Evolutionary conservation across 2,888 invertebrate species (phyloP).

Genomic region (Eristalis intricaria): DNA sequence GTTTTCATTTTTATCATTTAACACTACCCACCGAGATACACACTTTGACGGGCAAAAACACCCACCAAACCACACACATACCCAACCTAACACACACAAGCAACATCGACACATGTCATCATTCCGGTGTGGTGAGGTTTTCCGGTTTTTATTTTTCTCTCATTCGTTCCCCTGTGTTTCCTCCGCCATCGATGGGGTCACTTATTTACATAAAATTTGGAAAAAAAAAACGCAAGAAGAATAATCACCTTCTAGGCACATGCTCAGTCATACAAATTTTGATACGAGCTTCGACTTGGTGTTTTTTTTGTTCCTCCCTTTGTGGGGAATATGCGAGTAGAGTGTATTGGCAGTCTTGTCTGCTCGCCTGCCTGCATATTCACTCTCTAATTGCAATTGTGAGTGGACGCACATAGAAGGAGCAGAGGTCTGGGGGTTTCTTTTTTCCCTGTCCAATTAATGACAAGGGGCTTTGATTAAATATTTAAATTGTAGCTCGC

Average conservation of each 20-base stretch:
- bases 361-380: slow-evolving; percentile 48
- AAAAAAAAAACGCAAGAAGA: slow-evolving; percentile 23
- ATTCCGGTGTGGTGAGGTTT: slow-evolving; percentile 8
- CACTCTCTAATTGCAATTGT: slow-evolving; percentile 57
- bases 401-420: slow-evolving; percentile 9
- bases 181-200: neutral
- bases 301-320: neutral
- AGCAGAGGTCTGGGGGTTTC: slow-evolving; percentile 7
- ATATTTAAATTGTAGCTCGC: slow-evolving; percentile 57
- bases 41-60: neutral
- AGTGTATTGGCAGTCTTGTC: slow-evolving; percentile 8
- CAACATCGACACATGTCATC: slow-evolving; percentile 7
- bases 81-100: neutral
- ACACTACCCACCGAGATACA: neutral
- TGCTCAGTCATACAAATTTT: slow-evolving; percentile 52
- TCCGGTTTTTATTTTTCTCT: slow-evolving; percentile 16
- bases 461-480: slow-evolving; percentile 64
- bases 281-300: neutral
- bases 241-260: slow-evolving; percentile 50
- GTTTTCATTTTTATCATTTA: slow-evolving; percentile 66
- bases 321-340: neutral
- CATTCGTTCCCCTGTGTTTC: slow-evolving; percentile 18
- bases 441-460: slow-evolving; percentile 39
- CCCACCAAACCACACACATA: neutral
- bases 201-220: slow-evolving; percentile 61